Base-by-base conservation (phyloP, 2,113 vertebrate genomes). In the Microcebus tavaratra region DNA sequence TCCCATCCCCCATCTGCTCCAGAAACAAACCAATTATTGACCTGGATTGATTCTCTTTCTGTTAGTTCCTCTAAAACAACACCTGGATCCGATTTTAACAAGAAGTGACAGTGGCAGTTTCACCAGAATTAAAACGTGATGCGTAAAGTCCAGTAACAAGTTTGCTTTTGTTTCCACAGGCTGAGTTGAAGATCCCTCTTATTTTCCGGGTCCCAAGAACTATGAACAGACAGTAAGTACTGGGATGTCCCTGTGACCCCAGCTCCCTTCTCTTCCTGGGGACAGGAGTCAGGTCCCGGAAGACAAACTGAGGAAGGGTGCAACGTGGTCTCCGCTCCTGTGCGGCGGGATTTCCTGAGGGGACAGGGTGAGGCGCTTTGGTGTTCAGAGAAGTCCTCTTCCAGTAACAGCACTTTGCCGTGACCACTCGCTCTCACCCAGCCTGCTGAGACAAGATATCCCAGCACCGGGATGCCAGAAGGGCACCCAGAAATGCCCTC, bases 211-310 rank as follows among this genome's bases (percentile, higher is more conserved):
- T 3, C 6, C 65, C 96, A 8, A 67, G 92, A 76, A 75, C 85
- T 2, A 98, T 97, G 98, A 96, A 79, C 78, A 97, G 55, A 6
- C 95, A 39, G 98, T 98, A 95, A 98, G 98, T 98, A 97, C 65
- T 0, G 0, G 0, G 1, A 9, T 4, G 27, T 6, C 1, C 0
- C 68, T 25, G 8, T 12, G 48, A n/a, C 10, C 29, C 1, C 2
- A 21, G 4, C 25, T 53, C 7, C 36, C 23, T 0, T 75, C 17
- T 75, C 8, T 39, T 13, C 3, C 14, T 20, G 63, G 78, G 50
- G 6, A 29, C 4, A 0, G 21, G n/a, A 76, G 23, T 25, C 27
- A 11, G 34, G 0, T 14, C 34, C 53, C 27, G 7, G 55, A 81
- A 10, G 17, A 11, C 0, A 0, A 10, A 2, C 15, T 0, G 7